Conservation (phyloP, 2,888 invertebrate genomes). For the Boloria euphrosyne region DNA sequence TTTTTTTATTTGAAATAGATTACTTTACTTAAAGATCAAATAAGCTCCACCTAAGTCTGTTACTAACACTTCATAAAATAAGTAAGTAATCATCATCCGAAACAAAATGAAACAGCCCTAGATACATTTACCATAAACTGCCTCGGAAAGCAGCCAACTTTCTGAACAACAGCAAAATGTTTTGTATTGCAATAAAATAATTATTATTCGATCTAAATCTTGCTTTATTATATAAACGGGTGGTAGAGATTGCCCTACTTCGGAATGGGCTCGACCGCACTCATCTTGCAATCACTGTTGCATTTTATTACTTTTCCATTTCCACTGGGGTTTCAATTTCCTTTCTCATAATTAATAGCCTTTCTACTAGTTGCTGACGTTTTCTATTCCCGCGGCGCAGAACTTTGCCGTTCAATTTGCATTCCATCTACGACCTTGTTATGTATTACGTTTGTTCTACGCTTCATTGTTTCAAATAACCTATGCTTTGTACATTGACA, state of each 20-base stretch:
- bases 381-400: slow-evolving; percentile 67
- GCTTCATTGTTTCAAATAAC: slow-evolving; percentile 37
- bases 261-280: slow-evolving; percentile 50
- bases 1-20: too few relatives aligned
- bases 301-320: slow-evolving; percentile 83
- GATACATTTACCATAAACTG: background rate
- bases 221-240: slow-evolving; percentile 32
- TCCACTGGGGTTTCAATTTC: slow-evolving; percentile 81
- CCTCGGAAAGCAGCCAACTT: background rate
- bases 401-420: slow-evolving; percentile 73
- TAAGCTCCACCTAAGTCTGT: too few relatives aligned
- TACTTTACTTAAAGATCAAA: too few relatives aligned
- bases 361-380: slow-evolving; percentile 72
- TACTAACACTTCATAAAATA: too few relatives aligned
- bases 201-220: slow-evolving; percentile 23
- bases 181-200: slow-evolving; percentile 10
- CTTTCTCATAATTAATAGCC: slow-evolving; percentile 80
- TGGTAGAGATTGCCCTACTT: slow-evolving; percentile 44
- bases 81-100: too few relatives aligned
- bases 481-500: slow-evolving; percentile 6
- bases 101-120: background rate
- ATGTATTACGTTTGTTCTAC: slow-evolving; percentile 41
- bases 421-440: slow-evolving; percentile 60
- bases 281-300: slow-evolving; percentile 79
- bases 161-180: slow-evolving; percentile 7